A percentile compares a stretch with the other conserved stretches of the same genome.
These are phyloP conservation scores for Embidobia sp. DNA, from an alignment of 2,888 invertebrate species.

Conservation along the genomic window DNA sequence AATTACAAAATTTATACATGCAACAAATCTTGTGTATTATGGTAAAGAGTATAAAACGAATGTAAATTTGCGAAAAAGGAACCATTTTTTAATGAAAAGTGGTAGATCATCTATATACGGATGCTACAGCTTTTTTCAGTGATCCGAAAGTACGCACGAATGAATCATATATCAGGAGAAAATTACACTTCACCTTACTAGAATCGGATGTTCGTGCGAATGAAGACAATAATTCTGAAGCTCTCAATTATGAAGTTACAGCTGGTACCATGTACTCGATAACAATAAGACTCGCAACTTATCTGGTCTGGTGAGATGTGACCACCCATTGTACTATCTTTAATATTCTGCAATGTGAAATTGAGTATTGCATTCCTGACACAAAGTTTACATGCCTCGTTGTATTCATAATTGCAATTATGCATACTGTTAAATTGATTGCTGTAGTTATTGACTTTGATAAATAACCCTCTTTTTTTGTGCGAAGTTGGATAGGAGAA, in stretches of 20 bases:
- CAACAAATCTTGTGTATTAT: too few species aligned
- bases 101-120: too few species aligned
- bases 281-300: constrained; percentile 56
- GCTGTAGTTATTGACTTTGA: constrained; percentile 11
- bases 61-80: too few species aligned
- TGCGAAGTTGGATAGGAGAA: too few species aligned
- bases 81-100: too few species aligned
- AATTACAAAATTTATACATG: too few species aligned
- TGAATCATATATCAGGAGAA: constrained; percentile 34
- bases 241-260: constrained; percentile 60
- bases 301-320: constrained; percentile 38
- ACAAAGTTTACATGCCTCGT: constrained; percentile 12
- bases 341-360: constrained; percentile 36
- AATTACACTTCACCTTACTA: constrained; percentile 42
- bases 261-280: constrained; percentile 54
- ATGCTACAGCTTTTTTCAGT: constrained; percentile 18
- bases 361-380: constrained; percentile 31
- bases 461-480: too few species aligned
- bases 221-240: constrained; percentile 52
- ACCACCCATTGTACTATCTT: constrained; percentile 45
- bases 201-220: constrained; percentile 48
- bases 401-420: constrained; percentile 22
- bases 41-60: too few species aligned
- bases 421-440: constrained; percentile 18
- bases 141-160: constrained; percentile 35